Evolutionary conservation across 1,140 invertebrate genomes (phyloP).

Genomic region (Cydia fagiglandana): DNA sequence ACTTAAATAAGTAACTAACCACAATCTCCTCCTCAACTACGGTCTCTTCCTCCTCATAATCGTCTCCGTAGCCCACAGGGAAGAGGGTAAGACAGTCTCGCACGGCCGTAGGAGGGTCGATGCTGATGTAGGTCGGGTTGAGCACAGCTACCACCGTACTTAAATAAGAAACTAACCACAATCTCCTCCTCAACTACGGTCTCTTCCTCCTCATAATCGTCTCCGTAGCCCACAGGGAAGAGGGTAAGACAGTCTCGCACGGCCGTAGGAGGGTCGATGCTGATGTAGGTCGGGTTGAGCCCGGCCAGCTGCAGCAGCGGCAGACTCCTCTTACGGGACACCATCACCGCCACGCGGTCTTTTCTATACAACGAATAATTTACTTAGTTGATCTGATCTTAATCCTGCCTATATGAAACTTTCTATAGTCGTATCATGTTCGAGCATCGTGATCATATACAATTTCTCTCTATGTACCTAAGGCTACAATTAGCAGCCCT

Average conservation of each 20-base stretch:
- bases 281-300: conserved; percentile 65
- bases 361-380: conserved; percentile 44
- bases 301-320: conserved; percentile 64
- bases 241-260: conserved; percentile 63
- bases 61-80: neutral
- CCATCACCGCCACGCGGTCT: conserved; percentile 67
- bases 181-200: conserved; percentile 60
- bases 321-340: conserved; percentile 64
- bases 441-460: too few relatives aligned
- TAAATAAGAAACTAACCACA: conserved; percentile 36
- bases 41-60: neutral
- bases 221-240: conserved; percentile 71
- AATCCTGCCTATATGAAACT: too few relatives aligned
- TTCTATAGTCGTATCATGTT: too few relatives aligned
- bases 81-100: neutral
- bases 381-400: too few relatives aligned
- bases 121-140: neutral
- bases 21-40: neutral
- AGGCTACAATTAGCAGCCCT: too few relatives aligned
- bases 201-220: conserved; percentile 62
- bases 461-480: too few relatives aligned
- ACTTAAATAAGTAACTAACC: too few relatives aligned
- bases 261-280: conserved; percentile 53
- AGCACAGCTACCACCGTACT: too few relatives aligned
- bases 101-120: neutral